Evolutionary conservation across 2,888 invertebrate species (phyloP), one percentile per base, ranked within the genome.

Genomic region (Copidosoma aretas): DNA sequence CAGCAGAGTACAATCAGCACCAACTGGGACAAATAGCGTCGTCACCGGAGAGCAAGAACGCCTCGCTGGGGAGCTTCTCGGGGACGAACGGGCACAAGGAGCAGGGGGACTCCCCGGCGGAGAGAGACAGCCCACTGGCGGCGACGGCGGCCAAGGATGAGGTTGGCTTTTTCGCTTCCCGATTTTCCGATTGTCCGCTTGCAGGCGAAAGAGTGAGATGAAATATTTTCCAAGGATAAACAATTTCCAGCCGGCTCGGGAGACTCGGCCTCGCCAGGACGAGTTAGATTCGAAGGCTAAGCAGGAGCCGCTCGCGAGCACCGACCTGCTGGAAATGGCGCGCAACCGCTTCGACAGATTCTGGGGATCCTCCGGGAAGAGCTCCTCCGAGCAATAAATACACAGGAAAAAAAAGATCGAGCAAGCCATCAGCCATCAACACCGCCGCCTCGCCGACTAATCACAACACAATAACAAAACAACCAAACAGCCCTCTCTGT

Each of bases 311-410:
- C 85, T 89, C 54, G 86, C 89, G 60, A 91, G 92, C 49, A 87
- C 90, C 66, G 92, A 93, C 80, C 92, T 93, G 71, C 86, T 93
- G 74, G 93, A 93, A 81, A 90, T 91, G 82, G 93, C 93, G 77
- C 90, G 93, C 77, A 91, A 90, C 83, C 90, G 93, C 77, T 93
- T 93, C 81, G 93, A 93, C 84, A 91, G 92, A 80, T 93, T 93
- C 84, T 93, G 93, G 93, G 91, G 91, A 74, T 68, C 71, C 25
- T 58, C 65, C 24, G 67, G 67, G 32, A 24, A 64, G 24, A 41
- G 43, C 54, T 32, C 32, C 3, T 32, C 71, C 24, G 71, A 71
- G 56, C 65, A 71, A 62, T 71, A 68, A 67, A 25, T 43, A 46
- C n/a, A 22, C 14, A 10, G 39, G 10, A n/a, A 46, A 10, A 59